Conservation (phyloP, 2,888 invertebrate genomes). For the Arge pagana region DNA sequence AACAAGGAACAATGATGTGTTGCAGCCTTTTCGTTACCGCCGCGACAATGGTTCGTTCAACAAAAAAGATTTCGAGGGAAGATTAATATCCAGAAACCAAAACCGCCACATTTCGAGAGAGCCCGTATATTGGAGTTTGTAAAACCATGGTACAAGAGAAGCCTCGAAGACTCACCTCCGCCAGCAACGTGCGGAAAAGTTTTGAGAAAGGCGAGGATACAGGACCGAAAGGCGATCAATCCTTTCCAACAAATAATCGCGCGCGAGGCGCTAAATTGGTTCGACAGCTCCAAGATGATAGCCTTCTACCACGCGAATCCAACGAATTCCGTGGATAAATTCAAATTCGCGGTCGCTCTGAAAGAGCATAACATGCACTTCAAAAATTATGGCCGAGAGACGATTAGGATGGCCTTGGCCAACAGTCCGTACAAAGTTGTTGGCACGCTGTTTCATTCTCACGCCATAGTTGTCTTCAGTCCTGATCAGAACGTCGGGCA, state of each 20-base stretch:
- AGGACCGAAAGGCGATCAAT: slow-evolving; percentile 55
- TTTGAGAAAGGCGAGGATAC: slow-evolving; percentile 42
- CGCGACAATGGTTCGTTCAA: slow-evolving; percentile 51
- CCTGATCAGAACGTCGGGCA: slow-evolving; percentile 66
- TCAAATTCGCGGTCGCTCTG: slow-evolving; percentile 67
- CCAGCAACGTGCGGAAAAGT: slow-evolving; percentile 59
- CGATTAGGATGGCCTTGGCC: slow-evolving; percentile 69
- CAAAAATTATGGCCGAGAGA: slow-evolving; percentile 68
- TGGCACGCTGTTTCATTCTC: slow-evolving; percentile 67
- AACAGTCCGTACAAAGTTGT: slow-evolving; percentile 72
- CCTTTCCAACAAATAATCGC: slow-evolving; percentile 76
- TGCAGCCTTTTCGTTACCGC: slow-evolving; percentile 46
- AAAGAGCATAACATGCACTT: slow-evolving; percentile 72
- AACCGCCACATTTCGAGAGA: slow-evolving; percentile 71
- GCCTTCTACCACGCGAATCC: slow-evolving; percentile 76
- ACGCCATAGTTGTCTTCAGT: slow-evolving; percentile 72
- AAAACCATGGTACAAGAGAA: slow-evolving; percentile 66
- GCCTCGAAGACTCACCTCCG: slow-evolving; percentile 48
- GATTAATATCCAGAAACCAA: slow-evolving; percentile 78
- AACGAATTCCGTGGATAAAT: slow-evolving; percentile 68
- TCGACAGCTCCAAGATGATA: slow-evolving; percentile 73
- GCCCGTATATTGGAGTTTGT: slow-evolving; percentile 69
- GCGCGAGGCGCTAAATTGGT: slow-evolving; percentile 71
- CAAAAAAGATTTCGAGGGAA: slow-evolving; percentile 73
- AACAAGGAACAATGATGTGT: slow-evolving; percentile 25